These are phyloP conservation scores for Epinephelus coioides DNA, from an alignment of 2,797 vertebrate species.

Conservation along the genomic window DNA sequence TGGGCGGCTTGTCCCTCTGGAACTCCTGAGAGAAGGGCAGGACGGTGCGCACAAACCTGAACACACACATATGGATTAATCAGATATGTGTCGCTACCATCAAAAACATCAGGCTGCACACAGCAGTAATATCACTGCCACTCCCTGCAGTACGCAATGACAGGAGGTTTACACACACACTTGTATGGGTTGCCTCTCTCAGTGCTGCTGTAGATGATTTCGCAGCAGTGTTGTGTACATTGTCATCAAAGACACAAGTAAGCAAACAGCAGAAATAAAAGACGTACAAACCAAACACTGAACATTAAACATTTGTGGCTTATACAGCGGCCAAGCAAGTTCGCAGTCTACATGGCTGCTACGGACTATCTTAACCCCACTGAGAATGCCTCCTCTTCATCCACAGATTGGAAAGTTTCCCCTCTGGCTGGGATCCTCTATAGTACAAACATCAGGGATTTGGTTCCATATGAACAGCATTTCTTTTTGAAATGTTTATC, in stretches of 20 bases:
- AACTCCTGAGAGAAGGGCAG: constrained; percentile 98
- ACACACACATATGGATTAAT: constrained; percentile 19
- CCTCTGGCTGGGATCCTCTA: no score
- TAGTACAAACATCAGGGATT: neutral
- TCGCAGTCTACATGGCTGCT: neutral
- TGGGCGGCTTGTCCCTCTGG: constrained; percentile 97
- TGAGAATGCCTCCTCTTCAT: neutral
- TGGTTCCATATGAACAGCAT: neutral
- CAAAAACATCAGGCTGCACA: neutral
- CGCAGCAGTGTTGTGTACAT: neutral
- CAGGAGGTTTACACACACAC: neutral
- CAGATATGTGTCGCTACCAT: neutral
- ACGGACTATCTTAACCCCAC: neutral
- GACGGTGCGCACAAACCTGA: constrained; percentile 96
- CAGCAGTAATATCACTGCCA: neutral
- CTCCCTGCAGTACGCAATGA: no score
- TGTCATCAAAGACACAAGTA: neutral
- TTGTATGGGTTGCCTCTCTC: neutral
- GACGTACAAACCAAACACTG: neutral
- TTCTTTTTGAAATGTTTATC: constrained; percentile 1
- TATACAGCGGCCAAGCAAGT: neutral
- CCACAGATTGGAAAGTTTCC: neutral
- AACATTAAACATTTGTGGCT: neutral
- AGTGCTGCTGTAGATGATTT: neutral
- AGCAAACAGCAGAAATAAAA: neutral